A percentile compares a stretch with the other conserved stretches of the same genome.
phyloP scores from a whole-genome alignment of 2,113 vertebrate species.

The Campylomormyrus numenius region DNA sequence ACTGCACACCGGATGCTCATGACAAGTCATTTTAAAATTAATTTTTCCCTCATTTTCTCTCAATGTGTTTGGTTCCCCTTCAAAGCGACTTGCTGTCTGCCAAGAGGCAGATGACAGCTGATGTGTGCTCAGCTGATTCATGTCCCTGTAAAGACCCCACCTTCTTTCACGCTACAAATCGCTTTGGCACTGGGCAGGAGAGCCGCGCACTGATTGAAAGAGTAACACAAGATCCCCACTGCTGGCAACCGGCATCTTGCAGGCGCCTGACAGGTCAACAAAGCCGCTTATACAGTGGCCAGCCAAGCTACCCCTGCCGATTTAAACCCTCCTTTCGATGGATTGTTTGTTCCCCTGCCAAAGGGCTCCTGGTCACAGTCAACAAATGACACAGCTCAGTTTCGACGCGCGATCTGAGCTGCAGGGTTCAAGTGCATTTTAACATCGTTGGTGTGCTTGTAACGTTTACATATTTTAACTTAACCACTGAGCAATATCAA shows the following conservation, averaged over 20 bases:
- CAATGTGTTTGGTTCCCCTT: background rate
- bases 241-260: background rate
- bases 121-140: conserved; percentile 5
- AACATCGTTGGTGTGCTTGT: background rate
- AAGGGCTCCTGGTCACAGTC: background rate
- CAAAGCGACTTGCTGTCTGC: background rate
- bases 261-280: conserved; percentile 5
- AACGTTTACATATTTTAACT: background rate
- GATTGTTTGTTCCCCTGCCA: conserved; percentile 5
- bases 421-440: background rate
- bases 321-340: background rate
- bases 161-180: conserved; percentile 6
- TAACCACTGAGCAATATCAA: background rate
- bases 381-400: background rate
- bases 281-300: background rate
- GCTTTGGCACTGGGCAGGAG: background rate
- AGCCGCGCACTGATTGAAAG: background rate
- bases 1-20: background rate
- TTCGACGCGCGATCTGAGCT: background rate
- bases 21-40: background rate
- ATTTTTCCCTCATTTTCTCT: background rate
- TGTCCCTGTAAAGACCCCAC: background rate
- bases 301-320: background rate
- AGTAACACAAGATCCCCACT: conserved; percentile 8
- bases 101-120: background rate